Evolutionary conservation across 2,888 invertebrate species (phyloP).

Genomic region (Blera fallax): DNA sequence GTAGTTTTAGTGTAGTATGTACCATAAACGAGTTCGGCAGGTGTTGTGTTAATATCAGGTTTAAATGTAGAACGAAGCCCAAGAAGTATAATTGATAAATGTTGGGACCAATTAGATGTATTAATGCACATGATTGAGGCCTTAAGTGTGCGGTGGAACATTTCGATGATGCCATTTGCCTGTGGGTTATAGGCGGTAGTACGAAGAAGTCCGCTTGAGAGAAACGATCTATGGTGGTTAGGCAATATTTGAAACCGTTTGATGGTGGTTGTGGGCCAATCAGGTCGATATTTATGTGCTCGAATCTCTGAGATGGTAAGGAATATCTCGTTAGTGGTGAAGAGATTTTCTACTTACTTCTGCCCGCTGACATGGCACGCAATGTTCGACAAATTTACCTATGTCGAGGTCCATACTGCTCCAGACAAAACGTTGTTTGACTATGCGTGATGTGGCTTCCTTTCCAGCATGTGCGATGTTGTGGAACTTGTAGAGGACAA

Average conservation of each 20-base stretch:
- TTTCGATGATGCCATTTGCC: constrained; percentile 69
- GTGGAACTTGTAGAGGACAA: neutral
- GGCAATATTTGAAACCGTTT: constrained; percentile 10
- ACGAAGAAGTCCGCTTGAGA: constrained; percentile 47
- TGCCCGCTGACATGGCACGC: constrained; percentile 31
- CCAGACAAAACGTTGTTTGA: constrained; percentile 34
- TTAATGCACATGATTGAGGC: constrained; percentile 5
- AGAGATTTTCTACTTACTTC: constrained; percentile 40
- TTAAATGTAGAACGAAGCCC: constrained; percentile 27
- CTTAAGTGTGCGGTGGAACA: constrained; percentile 15
- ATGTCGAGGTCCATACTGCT: constrained; percentile 11
- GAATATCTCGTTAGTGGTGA: constrained; percentile 2
- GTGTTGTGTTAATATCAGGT: constrained; percentile 13
- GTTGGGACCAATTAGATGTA: constrained; percentile 11
- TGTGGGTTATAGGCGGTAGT: constrained; percentile 78
- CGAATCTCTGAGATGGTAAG: constrained; percentile 9
- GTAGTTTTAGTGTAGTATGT: constrained; percentile 7
- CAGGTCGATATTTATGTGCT: constrained; percentile 34
- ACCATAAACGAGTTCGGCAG: constrained; percentile 30
- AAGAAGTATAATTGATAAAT: constrained; percentile 22
- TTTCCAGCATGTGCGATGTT: neutral
- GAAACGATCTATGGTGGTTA: neutral
- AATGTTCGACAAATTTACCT: constrained; percentile 22
- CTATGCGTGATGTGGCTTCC: neutral
- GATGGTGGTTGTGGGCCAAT: constrained; percentile 24